Conservation (phyloP, 2,113 vertebrate species). For the Cyprinodon brontotheroides region DNA sequence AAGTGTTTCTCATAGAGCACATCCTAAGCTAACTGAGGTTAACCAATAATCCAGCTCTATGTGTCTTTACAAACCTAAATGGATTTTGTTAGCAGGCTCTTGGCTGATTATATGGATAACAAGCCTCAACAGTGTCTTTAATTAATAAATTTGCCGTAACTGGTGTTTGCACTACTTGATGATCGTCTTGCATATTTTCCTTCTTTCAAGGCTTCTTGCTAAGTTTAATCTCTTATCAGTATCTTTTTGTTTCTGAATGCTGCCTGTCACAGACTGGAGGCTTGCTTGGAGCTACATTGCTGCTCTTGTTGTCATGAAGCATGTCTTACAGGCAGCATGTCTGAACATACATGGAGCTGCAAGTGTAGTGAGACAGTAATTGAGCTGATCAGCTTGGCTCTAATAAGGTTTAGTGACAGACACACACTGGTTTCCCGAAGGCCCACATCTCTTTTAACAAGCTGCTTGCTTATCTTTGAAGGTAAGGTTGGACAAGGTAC, state of each 20-base stretch:
- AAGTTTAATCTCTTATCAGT: not conserved
- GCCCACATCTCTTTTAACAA: constrained; percentile 35
- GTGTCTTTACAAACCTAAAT: constrained; percentile 30
- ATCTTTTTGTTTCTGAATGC: constrained; percentile 5
- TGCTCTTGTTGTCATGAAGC: constrained; percentile 23
- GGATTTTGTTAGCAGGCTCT: constrained; percentile 25
- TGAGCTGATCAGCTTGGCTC: constrained; percentile 48
- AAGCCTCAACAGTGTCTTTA: constrained; percentile 24
- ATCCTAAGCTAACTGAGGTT: constrained; percentile 47
- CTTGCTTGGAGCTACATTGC: constrained; percentile 4
- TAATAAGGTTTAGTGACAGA: constrained; percentile 55
- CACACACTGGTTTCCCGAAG: constrained; percentile 44
- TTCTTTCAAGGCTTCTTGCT: not conserved
- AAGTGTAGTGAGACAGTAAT: constrained; percentile 42
- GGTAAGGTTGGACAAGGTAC: not conserved
- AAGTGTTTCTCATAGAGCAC: constrained; percentile 13
- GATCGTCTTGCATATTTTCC: not conserved
- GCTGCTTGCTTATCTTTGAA: constrained; percentile 18
- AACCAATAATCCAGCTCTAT: constrained; percentile 30
- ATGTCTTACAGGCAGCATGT: constrained; percentile 5
- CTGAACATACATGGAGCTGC: constrained; percentile 14
- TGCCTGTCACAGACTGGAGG: not conserved
- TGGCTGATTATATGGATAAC: constrained; percentile 39
- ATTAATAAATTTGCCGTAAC: not conserved
- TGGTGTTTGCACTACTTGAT: not conserved